Evolutionary conservation across 2,797 vertebrate genomes (phyloP), one percentile per base, ranked within the genome.

Genomic region (Nannoperca obscura): DNA sequence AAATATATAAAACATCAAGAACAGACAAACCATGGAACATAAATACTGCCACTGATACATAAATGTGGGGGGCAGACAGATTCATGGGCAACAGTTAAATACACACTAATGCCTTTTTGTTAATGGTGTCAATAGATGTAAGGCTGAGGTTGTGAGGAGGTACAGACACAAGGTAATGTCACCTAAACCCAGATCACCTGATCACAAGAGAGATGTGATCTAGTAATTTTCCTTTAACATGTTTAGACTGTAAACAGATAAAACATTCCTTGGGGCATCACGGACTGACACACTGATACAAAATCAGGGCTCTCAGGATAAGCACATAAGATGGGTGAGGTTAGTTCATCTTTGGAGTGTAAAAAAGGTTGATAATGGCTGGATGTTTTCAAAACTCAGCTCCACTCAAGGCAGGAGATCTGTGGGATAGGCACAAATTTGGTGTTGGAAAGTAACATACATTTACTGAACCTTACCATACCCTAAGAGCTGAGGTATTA

Each of bases 191-290:
- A 44, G 40, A 50, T 72, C 52, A 46, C 60, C 9, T 38, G 40
- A 50, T 72, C 52, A 46, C 60, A 63, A 74, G 50, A 50, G 40
- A 59, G 17, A 62, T 32, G 44, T 50, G 52, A 1, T 34, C 20
- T 44, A 38, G 30, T 54, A 19, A 38, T 20, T 64, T 67, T 65
- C 3, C 2, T 49, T 32, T 52, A 38, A 58, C n/a, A n/a, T 34
- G 27, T 60, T 40, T 40, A 34, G 50, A 70, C 38, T 62, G 52
- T 57, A 53, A 70, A 75, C n/a, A 62, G 57, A 59, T 61, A 61
- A 60, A 75, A 57, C 40, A 30, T 57, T 63, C 50, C 66, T 22
- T 5, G 38, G 59, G 61, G 73, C 46, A 50, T 75, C 44, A 24
- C 24, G n/a, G 34, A 27, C 52, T 20, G 32, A 80, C 73, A 77